Evolutionary conservation across 2,888 invertebrate species (phyloP).

Genomic region (Lycia hirtaria): DNA sequence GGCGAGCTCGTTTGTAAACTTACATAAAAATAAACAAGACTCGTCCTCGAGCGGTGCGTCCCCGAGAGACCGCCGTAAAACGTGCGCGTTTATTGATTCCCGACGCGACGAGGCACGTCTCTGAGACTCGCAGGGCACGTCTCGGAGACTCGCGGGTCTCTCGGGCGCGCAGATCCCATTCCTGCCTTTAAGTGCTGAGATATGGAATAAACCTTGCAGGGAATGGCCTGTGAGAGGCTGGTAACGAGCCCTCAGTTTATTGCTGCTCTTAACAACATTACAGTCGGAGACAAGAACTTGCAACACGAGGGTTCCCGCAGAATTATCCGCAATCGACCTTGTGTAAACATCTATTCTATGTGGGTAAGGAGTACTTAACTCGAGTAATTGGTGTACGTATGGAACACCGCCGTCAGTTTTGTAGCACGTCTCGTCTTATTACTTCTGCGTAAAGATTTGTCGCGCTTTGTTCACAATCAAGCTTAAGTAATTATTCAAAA

Average conservation of each 20-base stretch:
- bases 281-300: too few relatives aligned
- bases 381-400: too few relatives aligned
- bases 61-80: constrained; percentile 6
- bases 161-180: constrained; percentile 6
- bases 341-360: too few relatives aligned
- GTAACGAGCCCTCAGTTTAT: not conserved
- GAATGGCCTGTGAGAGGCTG: constrained; percentile 5
- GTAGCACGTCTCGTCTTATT: too few relatives aligned
- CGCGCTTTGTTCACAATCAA: too few relatives aligned
- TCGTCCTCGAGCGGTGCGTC: not conserved
- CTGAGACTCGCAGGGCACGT: not conserved
- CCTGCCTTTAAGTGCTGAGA: constrained; percentile 5
- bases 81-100: constrained; percentile 15
- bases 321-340: too few relatives aligned
- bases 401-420: too few relatives aligned
- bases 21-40: constrained; percentile 9
- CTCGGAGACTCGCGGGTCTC: not conserved
- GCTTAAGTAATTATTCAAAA: too few relatives aligned
- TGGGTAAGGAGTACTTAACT: too few relatives aligned
- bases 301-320: too few relatives aligned
- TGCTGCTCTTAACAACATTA: too few relatives aligned
- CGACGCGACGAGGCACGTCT: not conserved
- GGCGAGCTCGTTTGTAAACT: constrained; percentile 8
- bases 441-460: too few relatives aligned
- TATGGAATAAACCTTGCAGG: constrained; percentile 11